Base-by-base conservation (phyloP, 2,797 vertebrate species). In the Catharus ustulatus region DNA sequence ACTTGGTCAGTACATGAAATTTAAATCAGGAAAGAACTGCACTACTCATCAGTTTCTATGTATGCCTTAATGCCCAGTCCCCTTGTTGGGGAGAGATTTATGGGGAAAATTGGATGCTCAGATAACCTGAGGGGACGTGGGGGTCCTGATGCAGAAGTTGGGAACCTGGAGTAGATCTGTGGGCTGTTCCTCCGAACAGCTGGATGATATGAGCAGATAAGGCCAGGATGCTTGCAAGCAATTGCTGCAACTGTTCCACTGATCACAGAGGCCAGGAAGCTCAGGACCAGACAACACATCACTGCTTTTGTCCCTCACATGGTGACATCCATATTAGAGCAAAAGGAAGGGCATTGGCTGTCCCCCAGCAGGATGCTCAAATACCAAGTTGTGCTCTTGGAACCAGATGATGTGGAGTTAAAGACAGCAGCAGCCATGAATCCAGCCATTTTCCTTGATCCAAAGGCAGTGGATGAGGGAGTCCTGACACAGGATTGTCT, bases 391-490 rank as follows among this genome's bases (percentile, higher is more conserved):
- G n/a, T 68, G 46, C 55, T 40, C n/a, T 20, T 68, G 40, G 54
- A 68, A 52, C 46, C 54, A 29, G n/a, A 8, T 40, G 29, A 30
- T 20, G 4, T 34, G 38, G 55, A n/a, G 13, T n/a, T 61, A n/a
- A 45, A 68, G 27, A 51, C 0, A 0, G 13, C 22, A 59, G 54
- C 27, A 38, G 38, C 18, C 27, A 52, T 5, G 2, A 52, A 52
- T 76, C 38, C 40, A 61, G 29, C 29, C 3, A 3, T 46, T 43
- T 24, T 61, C 40, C 55, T 76, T 9, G 3, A 54, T 46, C 40
- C 48, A 40, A 40, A 46, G 38, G 13, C 46, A 61, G 20, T 30
- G 48, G 20, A 6, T 40, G 29, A 52, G n/a, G 38, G 29, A 52
- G 23, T 23, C 72, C 55, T 61, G 55, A 11, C 15, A 76, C 9